Evolutionary conservation across 2,888 invertebrate species (phyloP).

Genomic region (Parthenolecanium corni): DNA sequence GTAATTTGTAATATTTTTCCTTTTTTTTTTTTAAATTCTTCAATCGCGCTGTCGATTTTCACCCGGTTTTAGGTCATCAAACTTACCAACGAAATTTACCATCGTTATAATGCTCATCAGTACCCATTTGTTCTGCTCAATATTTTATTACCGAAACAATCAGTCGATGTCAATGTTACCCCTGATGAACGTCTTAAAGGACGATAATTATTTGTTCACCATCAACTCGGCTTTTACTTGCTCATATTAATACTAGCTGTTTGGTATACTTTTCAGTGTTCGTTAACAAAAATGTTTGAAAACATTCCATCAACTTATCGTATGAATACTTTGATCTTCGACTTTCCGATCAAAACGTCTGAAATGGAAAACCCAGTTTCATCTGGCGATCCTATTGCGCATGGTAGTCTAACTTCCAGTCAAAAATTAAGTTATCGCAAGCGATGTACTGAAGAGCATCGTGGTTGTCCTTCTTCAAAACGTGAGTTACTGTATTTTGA

Average conservation of each 20-base stretch:
- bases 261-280: too few species aligned
- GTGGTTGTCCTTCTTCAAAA: not conserved
- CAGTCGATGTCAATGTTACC: conserved; percentile 89
- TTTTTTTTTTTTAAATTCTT: too few species aligned
- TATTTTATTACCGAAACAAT: conserved; percentile 54
- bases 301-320: conserved; percentile 45
- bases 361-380: too few species aligned
- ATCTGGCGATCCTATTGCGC: too few species aligned
- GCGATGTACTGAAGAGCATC: not conserved
- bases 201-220: conserved; percentile 73
- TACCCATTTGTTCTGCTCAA: conserved; percentile 87
- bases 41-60: not conserved
- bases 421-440: not conserved
- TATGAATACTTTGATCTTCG: conserved; percentile 24
- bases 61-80: conserved; percentile 48
- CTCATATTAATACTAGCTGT: too few species aligned
- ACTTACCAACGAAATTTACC: conserved; percentile 82
- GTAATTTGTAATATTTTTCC: too few species aligned
- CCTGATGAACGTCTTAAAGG: conserved; percentile 88
- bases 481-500: not conserved
- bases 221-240: too few species aligned
- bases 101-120: conserved; percentile 75
- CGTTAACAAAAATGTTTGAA: conserved; percentile 53
- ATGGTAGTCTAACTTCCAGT: too few species aligned
- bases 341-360: not conserved